phyloP scores from a whole-genome alignment of 92 coral and sea anemone species.

The Zoanthus gigantus region DNA sequence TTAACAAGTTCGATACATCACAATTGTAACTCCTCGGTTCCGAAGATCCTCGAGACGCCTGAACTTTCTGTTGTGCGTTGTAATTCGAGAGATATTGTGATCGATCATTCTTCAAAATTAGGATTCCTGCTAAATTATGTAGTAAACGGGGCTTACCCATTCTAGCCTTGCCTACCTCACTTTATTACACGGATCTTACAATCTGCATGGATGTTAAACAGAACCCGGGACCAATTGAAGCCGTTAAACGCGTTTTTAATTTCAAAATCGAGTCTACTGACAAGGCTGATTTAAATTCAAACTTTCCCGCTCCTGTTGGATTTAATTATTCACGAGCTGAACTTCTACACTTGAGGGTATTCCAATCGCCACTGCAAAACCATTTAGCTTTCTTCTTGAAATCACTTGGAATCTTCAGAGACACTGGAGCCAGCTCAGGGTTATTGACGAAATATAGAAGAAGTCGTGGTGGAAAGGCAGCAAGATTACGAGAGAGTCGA shows the following conservation, averaged over 20 bases:
- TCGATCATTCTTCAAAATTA: constrained; percentile 2
- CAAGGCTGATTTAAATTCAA: neutral
- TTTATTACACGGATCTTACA: constrained; percentile 20
- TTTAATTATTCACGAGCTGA: constrained; percentile 27
- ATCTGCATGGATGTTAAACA: constrained; percentile 34
- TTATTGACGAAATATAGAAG: neutral
- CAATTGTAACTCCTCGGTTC: constrained; percentile 9
- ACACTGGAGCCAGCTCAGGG: neutral
- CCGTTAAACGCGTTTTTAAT: neutral
- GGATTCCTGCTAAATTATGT: neutral
- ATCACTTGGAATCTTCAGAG: constrained; percentile 20
- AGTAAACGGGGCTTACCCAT: constrained; percentile 13
- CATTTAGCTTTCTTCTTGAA: constrained; percentile 10
- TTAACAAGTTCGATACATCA: constrained; percentile 19
- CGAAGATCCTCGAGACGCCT: constrained; percentile 18
- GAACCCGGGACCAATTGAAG: constrained; percentile 22
- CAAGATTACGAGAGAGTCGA: neutral
- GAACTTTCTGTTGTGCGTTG: constrained; percentile 12
- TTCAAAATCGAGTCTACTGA: neutral
- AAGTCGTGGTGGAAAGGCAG: too few species aligned
- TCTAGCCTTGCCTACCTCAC: constrained; percentile 3
- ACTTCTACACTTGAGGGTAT: constrained; percentile 17
- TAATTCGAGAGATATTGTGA: neutral
- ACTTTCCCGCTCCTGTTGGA: too few species aligned
- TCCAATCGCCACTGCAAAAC: neutral